Evolutionary conservation across 2,888 invertebrate genomes (phyloP), one percentile per base, ranked within the genome.

Genomic region (Lingula anatina): DNA sequence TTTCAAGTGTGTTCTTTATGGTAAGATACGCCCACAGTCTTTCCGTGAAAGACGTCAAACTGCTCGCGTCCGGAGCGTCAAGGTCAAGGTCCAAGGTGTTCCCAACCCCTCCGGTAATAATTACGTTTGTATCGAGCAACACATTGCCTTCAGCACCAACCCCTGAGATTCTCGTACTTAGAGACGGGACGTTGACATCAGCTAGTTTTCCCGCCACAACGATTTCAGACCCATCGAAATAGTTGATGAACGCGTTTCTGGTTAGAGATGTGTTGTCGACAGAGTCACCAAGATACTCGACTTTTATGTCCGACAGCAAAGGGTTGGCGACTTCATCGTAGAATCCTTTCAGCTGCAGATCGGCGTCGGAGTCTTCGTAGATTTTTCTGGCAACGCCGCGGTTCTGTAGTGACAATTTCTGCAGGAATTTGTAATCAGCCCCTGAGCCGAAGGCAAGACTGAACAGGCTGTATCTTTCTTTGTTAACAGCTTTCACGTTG

Each of bases 321-420:
- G 31, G 31, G 15, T 31, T 31, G 31, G 31, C 31, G 9, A 31
- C 15, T 31, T 31, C 31, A 12, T 31, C 9, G 15, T 31, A 31
- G 31, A 31, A 31, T 31, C 31, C 31, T 31, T 31, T 15, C 31
- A 31, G 39, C 15, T 46, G 46, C 23, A 46, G 18, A 20, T 36
- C 37, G 38, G 46, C 37, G 26, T 46, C 46, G n/a, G 46, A 36
- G 20, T 46, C 46, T 5, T 18, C n/a, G 38, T 46, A 46, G 26
- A 46, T 46, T 25, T 38, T 46, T 23, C 46, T 20, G n/a, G 46
- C 37, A 2, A 46, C 15, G 24, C 46, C 46, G n/a, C 3, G 2
- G 38, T 46, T 46, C 25, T 25, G 37, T 37, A 38, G 24, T 2
- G 46, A 37, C 2, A 46, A 15, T 20, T 39, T 39, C 18, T n/a